Conservation (phyloP, 2,888 invertebrate species). For the Tromatobia lineatoria region DNA sequence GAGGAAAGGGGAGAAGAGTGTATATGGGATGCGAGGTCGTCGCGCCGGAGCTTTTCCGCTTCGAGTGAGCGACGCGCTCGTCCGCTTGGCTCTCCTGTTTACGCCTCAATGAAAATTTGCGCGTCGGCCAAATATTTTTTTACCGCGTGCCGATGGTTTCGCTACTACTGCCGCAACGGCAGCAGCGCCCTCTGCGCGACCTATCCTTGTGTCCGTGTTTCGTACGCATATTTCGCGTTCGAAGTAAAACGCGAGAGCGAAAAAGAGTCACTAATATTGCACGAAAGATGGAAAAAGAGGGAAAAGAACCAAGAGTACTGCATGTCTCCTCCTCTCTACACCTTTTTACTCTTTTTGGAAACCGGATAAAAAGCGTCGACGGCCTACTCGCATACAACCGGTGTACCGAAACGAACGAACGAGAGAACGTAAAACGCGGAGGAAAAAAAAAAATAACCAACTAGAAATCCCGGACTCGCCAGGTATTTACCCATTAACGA, state of each 20-base stretch:
- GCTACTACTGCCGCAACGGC: neutral
- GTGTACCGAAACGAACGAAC: slow-evolving; percentile 37
- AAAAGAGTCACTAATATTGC: neutral
- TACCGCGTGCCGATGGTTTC: slow-evolving; percentile 12
- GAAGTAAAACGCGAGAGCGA: slow-evolving; percentile 2
- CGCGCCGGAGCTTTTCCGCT: slow-evolving; percentile 76
- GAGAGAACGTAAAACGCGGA: slow-evolving; percentile 42
- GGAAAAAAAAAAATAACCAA: slow-evolving; percentile 27
- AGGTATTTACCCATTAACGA: slow-evolving; percentile 59
- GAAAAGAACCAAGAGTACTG: slow-evolving; percentile 5
- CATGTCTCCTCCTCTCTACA: neutral
- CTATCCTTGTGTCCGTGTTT: neutral
- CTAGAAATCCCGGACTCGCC: slow-evolving; percentile 36
- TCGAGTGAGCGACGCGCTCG: slow-evolving; percentile 55
- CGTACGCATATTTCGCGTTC: neutral
- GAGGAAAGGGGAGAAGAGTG: neutral
- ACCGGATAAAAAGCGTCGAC: slow-evolving; percentile 53
- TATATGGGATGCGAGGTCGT: slow-evolving; percentile 26
- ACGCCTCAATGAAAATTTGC: slow-evolving; percentile 78
- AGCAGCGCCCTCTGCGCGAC: neutral
- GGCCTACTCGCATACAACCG: slow-evolving; percentile 30
- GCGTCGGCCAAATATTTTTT: slow-evolving; percentile 72
- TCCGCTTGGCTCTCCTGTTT: slow-evolving; percentile 71
- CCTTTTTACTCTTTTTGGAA: slow-evolving; percentile 1
- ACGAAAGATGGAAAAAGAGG: neutral